A percentile compares a stretch with the other conserved stretches of the same genome.
phyloP scores from a whole-genome alignment of 2,888 invertebrate species.

The Brachypalpus laphriformis region DNA sequence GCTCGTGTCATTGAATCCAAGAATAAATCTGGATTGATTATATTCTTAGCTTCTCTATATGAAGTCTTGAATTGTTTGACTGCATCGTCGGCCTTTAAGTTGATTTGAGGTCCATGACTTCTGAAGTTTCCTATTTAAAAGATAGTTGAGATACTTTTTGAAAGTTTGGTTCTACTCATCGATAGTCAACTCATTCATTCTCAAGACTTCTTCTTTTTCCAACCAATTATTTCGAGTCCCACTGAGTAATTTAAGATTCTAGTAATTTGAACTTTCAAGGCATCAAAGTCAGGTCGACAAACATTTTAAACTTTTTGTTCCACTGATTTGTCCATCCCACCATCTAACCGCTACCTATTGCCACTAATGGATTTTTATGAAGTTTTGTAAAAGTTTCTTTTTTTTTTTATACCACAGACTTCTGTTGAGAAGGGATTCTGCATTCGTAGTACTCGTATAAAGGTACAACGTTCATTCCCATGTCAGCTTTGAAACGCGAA shows the following conservation, averaged over 20 bases:
- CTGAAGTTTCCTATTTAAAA: no score
- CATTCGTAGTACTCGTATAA: constrained; percentile 11
- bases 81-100: no score
- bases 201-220: no score
- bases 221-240: not conserved
- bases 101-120: no score
- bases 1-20: no score
- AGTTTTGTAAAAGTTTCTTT: constrained; percentile 38
- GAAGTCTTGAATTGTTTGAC: no score
- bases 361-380: constrained; percentile 69
- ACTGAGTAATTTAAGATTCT: not conserved
- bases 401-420: constrained; percentile 7
- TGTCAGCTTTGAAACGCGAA: constrained; percentile 51
- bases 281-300: not conserved
- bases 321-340: not conserved
- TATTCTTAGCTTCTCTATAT: no score
- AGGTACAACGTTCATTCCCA: constrained; percentile 64
- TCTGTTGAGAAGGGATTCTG: constrained; percentile 29
- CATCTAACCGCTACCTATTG: not conserved
- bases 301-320: not conserved
- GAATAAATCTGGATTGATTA: no score
- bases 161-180: no score
- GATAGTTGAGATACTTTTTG: no score
- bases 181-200: no score
- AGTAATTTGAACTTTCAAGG: not conserved